Conservation (phyloP, 2,888 invertebrate genomes). For the Trachelus tabidus region DNA sequence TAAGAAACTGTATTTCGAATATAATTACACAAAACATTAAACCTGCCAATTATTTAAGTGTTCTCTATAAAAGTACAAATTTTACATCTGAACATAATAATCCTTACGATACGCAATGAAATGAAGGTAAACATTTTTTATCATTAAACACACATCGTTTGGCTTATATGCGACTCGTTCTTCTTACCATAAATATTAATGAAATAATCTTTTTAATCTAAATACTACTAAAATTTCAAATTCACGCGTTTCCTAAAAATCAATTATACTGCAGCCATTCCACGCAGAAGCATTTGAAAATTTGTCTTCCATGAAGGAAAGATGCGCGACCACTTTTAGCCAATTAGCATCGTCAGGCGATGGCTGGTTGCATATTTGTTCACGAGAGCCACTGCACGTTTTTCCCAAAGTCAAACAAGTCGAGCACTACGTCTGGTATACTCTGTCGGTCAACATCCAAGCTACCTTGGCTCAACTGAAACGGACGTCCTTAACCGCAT, state of each 20-base stretch:
- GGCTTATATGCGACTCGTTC: no score
- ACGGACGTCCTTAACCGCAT: background rate
- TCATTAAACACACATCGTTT: background rate
- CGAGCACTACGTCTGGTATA: background rate
- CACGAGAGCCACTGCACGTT: background rate
- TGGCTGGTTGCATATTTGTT: background rate
- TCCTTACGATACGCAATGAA: background rate
- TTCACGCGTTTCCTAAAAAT: background rate
- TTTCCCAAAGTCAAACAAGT: background rate
- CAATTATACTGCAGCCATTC: background rate
- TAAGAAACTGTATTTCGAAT: background rate
- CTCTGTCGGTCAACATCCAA: background rate
- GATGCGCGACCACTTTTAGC: background rate
- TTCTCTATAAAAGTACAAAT: background rate
- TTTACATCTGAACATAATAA: background rate
- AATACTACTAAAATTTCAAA: background rate
- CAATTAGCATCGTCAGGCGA: conserved; percentile 1
- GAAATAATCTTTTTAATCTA: no score
- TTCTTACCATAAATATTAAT: no score
- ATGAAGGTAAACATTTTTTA: background rate
- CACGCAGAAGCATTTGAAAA: background rate
- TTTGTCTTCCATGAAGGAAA: background rate
- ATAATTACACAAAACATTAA: background rate
- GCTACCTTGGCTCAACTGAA: background rate
- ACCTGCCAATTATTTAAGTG: background rate